Base-by-base conservation (phyloP, 2,888 invertebrate genomes). In the Acanthococcus lagerstroemiae region DNA sequence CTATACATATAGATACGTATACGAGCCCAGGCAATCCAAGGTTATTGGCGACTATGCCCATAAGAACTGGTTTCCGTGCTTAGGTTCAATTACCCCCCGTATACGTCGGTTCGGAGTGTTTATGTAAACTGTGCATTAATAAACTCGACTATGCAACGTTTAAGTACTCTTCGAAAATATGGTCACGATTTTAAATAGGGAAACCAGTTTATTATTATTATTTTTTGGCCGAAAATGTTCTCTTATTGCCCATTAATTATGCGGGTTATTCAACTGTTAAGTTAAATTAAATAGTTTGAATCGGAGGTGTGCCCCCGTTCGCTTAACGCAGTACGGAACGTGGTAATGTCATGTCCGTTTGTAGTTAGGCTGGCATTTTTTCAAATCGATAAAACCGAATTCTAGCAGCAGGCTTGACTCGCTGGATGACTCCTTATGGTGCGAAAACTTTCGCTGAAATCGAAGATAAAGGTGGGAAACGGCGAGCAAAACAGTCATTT, bases 201-300 rank as follows among this genome's bases (percentile, higher is more conserved):
- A 52, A 48, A 61, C 61, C 61, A 61, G 61, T 61, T 61, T 61
- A 52, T 61, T 61, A 61, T 61, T 61, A 61, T 61, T 50, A 52
- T 52, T 30, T 61, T 61, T 61, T 61, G 50, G 61, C 61, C 61
- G 61, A 61, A 61, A 61, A 61, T 61, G 50, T 61, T 61, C 61
- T 61, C 61, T 61, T 61, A 61, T 61, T 61, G 61, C 61, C 61
- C 61, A 61, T 61, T 61, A 61, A 61, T 61, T 61, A 61, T 61
- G 52, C 61, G 61, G 61, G 61, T 61, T 61, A 61, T 61, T 61
- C 46, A 61, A 61, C 61, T 61, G 61, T 61, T 61, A 61, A 37
- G 61, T 61, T 61, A 61, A 61, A 61, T 61, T 61, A 61, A 61
- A 61, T 61, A 61, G 61, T 61, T 27, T 26, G 50, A 61, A 61